Percentiles rank a stretch among this genome's conserved stretches.
These are phyloP conservation scores for Brotula barbata DNA, from an alignment of 2,797 vertebrate genomes.

Conservation along the genomic window DNA sequence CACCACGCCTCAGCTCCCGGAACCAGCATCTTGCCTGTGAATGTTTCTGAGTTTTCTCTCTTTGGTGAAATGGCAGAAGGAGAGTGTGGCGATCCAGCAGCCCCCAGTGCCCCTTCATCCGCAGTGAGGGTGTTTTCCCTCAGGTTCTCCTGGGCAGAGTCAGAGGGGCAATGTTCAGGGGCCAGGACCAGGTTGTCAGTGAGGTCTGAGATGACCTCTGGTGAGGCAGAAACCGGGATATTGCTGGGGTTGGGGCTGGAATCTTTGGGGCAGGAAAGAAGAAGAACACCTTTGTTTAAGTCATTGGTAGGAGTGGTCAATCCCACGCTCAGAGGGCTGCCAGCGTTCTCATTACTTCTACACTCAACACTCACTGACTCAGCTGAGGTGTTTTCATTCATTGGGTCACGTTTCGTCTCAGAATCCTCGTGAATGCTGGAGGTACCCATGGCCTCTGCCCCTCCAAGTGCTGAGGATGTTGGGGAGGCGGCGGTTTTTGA, in stretches of 20 bases:
- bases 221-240: constrained; percentile 78
- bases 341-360: constrained; percentile 51
- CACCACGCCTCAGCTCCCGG: constrained; percentile 64
- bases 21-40: constrained; percentile 49
- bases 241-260: constrained; percentile 78
- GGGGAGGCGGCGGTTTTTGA: constrained; percentile 65
- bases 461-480: constrained; percentile 43
- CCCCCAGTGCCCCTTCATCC: constrained; percentile 72
- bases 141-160: constrained; percentile 82
- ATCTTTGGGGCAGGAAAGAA: constrained; percentile 79
- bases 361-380: constrained; percentile 45
- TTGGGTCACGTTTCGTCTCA: constrained; percentile 70
- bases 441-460: constrained; percentile 40
- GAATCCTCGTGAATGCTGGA: constrained; percentile 40
- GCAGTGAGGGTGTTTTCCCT: constrained; percentile 76
- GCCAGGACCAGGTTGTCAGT: constrained; percentile 74
- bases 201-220: constrained; percentile 75
- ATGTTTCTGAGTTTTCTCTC: constrained; percentile 83
- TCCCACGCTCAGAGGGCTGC: constrained; percentile 53
- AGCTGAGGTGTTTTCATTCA: constrained; percentile 68
- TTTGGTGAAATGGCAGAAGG: constrained; percentile 83
- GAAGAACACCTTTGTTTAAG: constrained; percentile 82
- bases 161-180: constrained; percentile 71
- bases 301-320: constrained; percentile 79
- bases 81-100: constrained; percentile 75